Conservation (phyloP, 2,888 invertebrate genomes). For the Eilema depressum region DNA sequence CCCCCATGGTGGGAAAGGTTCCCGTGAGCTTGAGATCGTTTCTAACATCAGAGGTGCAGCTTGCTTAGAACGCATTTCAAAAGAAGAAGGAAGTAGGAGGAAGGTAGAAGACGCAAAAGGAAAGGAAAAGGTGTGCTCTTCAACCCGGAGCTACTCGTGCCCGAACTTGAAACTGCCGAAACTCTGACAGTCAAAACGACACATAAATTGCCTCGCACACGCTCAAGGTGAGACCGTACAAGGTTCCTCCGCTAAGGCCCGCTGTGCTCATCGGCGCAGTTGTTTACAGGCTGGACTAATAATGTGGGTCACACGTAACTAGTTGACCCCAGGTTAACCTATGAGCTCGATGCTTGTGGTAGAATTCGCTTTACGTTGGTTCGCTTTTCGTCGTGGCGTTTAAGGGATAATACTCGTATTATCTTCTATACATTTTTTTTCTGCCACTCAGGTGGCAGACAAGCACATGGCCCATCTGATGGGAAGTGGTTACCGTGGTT, state of each 20-base stretch:
- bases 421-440: no score
- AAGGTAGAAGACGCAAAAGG: not conserved
- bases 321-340: conserved; percentile 1
- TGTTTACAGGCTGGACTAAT: not conserved
- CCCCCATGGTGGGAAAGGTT: not conserved
- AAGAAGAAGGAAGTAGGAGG: not conserved
- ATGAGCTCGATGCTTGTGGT: not conserved
- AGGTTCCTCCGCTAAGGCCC: not conserved
- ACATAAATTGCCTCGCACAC: conserved; percentile 19
- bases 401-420: not conserved
- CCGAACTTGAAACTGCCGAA: not conserved
- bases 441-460: no score
- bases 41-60: not conserved
- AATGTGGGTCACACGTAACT: not conserved
- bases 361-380: not conserved
- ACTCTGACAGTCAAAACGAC: conserved; percentile 13
- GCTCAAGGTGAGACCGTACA: conserved; percentile 15
- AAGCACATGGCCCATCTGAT: no score
- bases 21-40: not conserved
- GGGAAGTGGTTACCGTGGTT: no score
- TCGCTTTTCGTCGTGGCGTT: not conserved
- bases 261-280: not conserved
- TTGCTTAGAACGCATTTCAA: not conserved
- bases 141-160: not conserved
- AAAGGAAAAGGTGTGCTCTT: not conserved